Percentiles rank a stretch among this genome's conserved stretches.
phyloP scores from a whole-genome alignment of 2,113 vertebrate genomes.

The Madoqua kirkii region DNA sequence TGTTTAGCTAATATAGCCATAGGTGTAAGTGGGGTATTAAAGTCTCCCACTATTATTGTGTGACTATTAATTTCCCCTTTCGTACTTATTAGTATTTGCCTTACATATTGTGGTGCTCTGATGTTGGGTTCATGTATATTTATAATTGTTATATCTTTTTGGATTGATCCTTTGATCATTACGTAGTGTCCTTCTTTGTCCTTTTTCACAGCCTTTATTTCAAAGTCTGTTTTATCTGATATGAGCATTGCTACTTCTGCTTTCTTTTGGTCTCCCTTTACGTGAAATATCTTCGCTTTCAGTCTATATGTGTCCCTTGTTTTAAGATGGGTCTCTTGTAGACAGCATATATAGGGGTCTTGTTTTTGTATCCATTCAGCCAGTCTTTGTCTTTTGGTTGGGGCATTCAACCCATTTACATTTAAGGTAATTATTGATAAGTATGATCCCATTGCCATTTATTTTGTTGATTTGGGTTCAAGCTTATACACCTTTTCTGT shows the following conservation, averaged over 20 bases:
- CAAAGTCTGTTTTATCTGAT: not conserved
- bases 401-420: not conserved
- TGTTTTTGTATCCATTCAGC: not conserved
- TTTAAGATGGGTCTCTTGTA: not conserved
- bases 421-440: not conserved
- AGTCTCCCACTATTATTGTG: not conserved
- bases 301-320: not conserved
- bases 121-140: not conserved
- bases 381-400: not conserved
- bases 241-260: not conserved
- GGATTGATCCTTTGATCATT: not conserved
- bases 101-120: not conserved
- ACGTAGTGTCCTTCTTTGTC: not conserved
- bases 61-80: not conserved
- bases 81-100: not conserved
- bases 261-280: not conserved
- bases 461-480: not conserved
- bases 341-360: not conserved
- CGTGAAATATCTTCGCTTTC: not conserved
- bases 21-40: not conserved
- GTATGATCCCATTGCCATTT: not conserved
- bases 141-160: not conserved
- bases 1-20: not conserved
- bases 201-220: not conserved
- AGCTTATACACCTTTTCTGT: not conserved